These are phyloP conservation scores for Sphaerodactylus townsendi DNA, from an alignment of 2,113 vertebrate species.

Conservation along the genomic window DNA sequence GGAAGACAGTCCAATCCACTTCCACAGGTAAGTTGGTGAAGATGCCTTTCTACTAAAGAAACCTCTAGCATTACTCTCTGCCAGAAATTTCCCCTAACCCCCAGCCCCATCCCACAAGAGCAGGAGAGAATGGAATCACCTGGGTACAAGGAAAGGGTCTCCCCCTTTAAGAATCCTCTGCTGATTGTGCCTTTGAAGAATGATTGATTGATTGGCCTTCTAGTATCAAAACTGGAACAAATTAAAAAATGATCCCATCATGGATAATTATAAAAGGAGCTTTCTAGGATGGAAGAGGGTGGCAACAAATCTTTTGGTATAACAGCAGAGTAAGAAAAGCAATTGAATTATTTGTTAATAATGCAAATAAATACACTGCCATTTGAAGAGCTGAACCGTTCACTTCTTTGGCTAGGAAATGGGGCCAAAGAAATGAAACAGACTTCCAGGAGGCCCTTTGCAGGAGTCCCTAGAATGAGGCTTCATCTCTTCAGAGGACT, in stretches of 20 bases:
- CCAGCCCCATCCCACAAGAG: neutral
- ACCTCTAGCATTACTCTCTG: neutral
- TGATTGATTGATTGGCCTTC: slow-evolving; percentile 19
- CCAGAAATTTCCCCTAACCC: neutral
- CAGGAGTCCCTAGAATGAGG: neutral
- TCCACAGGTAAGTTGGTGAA: slow-evolving; percentile 81
- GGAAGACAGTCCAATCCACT: slow-evolving; percentile 87
- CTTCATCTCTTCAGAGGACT: neutral
- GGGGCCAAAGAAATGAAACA: neutral
- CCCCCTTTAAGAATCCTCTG: neutral
- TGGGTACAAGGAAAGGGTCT: neutral
- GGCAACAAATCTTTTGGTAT: neutral
- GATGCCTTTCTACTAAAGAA: too few relatives aligned
- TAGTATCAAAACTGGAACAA: neutral
- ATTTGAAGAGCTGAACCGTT: slow-evolving; percentile 6
- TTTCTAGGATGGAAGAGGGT: too few relatives aligned
- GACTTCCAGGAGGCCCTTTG: neutral
- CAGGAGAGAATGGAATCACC: neutral
- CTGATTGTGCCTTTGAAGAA: rapidly evolving
- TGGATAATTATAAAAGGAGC: neutral
- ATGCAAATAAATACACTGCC: slow-evolving; percentile 9
- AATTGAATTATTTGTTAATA: neutral
- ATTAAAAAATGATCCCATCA: neutral
- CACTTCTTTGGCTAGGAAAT: slow-evolving; percentile 10
- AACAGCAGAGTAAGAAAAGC: neutral